Evolutionary conservation across 2,888 invertebrate species (phyloP), one percentile per base, ranked within the genome.

Genomic region (Dilophus febrilis): DNA sequence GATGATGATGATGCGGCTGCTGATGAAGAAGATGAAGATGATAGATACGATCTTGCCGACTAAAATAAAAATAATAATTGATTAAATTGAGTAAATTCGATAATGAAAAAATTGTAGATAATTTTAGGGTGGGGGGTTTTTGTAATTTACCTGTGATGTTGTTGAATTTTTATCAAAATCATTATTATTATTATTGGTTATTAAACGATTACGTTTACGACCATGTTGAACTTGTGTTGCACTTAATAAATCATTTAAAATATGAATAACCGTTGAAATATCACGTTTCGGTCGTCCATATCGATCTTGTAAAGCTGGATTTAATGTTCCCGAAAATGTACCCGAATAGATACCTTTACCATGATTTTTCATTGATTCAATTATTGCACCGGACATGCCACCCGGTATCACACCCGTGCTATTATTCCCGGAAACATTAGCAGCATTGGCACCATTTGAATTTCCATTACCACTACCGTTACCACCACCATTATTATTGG

Each of bases 291-390:
- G 92, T 50, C 87, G 74, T 11, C 92, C 92, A 54, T 81, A 81
- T 56, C 77, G 77, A 63, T 92, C 92, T 64, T 92, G 92, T 37
- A 91, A 68, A 34, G 90, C 86, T 39, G 91, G 92, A 62, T 91
- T 92, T 40, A 92, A 61, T 14, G 91, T 92, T 40, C 92, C 92
- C 55, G 90, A 91, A 63, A 94, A 94, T 45, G 92, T 92, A 47
- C 94, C 94, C 12, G 91, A 92, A 65, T 91, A 94, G 46, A 92
- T 87, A 51, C 91, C 92, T 61, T 87, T 86, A 48, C 91, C 86
- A 53, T 91, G 86, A 58, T 91, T 88, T 59, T 83, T 80, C 87
- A 88, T 85, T 52, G 84, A 84, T 57, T 87, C 85, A 56, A 87
- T 86, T 54, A 86, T 83, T 51, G 86, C 86, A 28, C 86, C 85